These are phyloP conservation scores for Drosophila pectinifera DNA, from an alignment of 1,140 invertebrate species.

Conservation along the genomic window DNA sequence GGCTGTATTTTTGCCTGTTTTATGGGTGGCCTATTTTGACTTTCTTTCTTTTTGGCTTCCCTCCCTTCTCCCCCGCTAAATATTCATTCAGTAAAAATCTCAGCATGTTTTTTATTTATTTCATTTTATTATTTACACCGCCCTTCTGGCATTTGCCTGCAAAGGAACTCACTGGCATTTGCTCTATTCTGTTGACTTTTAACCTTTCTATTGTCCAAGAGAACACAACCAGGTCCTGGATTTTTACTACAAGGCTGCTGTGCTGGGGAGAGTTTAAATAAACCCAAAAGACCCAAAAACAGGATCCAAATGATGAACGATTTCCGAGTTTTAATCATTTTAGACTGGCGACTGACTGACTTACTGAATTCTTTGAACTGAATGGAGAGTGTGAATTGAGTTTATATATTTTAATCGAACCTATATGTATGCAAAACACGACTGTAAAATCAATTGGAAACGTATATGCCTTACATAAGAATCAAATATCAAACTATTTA, in stretches of 20 bases:
- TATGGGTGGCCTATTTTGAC: neutral
- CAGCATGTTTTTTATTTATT: too few species aligned
- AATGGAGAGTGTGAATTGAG: too few species aligned
- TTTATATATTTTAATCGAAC: neutral
- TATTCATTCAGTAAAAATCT: neutral
- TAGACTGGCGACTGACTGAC: neutral
- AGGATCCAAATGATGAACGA: neutral
- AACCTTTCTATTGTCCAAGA: neutral
- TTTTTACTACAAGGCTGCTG: neutral
- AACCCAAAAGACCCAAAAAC: neutral
- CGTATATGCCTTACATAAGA: neutral
- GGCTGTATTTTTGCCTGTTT: neutral
- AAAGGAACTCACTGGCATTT: neutral
- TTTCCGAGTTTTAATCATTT: neutral
- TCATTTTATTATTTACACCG: neutral
- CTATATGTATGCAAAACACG: neutral
- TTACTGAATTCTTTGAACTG: neutral
- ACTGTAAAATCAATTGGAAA: neutral
- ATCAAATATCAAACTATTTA: neutral
- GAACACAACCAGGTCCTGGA: neutral
- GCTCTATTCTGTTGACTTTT: neutral
- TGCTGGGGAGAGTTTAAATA: neutral
- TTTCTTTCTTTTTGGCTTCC: neutral
- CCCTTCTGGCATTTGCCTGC: constrained; percentile 3
- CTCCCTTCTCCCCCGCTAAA: neutral